Conservation (phyloP, 2,888 invertebrate genomes). For the Rhopalosiphum nymphaeae region DNA sequence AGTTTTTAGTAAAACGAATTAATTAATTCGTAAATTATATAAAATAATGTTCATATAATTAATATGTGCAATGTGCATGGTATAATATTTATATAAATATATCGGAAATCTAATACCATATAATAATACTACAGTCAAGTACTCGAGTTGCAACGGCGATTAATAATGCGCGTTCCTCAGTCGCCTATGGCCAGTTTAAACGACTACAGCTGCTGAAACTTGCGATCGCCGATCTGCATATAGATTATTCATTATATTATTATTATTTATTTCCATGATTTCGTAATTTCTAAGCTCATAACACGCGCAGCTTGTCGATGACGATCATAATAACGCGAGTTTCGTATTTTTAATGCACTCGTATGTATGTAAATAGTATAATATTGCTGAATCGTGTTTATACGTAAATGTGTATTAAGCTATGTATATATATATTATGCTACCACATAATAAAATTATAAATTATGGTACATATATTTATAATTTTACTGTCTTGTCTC, state of each 20-base stretch:
- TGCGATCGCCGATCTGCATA: neutral
- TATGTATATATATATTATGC: neutral
- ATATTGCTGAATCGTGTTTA: neutral
- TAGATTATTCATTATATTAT: neutral
- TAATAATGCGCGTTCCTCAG: neutral
- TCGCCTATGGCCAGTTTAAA: neutral
- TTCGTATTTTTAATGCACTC: neutral
- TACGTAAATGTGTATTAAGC: neutral
- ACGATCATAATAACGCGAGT: neutral
- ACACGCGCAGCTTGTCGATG: neutral
- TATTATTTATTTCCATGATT: neutral
- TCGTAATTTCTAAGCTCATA: neutral
- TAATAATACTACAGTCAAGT: neutral
- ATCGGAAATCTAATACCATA: neutral
- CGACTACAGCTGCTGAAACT: neutral
- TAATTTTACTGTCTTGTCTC: neutral
- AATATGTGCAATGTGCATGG: neutral
- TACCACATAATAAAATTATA: neutral
- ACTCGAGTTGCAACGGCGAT: too few relatives aligned
- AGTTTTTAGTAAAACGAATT: neutral
- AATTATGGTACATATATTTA: neutral
- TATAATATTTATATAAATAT: neutral
- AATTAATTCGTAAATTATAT: neutral
- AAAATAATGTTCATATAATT: neutral
- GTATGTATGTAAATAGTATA: neutral